Evolutionary conservation across 37 sponge, comb jelly and placozoan species (phyloP), one percentile per base, ranked within the genome.

Genomic region (Axinella damicornis): DNA sequence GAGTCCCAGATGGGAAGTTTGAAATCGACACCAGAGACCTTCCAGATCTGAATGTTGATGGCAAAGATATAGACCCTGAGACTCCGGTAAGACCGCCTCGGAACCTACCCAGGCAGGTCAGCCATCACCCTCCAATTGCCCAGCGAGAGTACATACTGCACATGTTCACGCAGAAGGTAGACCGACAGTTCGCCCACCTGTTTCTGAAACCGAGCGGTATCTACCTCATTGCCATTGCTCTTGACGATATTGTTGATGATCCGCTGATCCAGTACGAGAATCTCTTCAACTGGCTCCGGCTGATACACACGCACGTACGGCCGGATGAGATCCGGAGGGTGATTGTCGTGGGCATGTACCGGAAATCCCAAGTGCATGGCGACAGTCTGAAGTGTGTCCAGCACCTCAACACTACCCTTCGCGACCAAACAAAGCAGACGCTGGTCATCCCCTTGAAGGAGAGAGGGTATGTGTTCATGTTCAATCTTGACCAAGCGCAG

Each of bases 221-320:
- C 56, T 89, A 83, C 53, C 76, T 89, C 69, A 37, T 89, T 18
- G 73, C 59, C 0, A 35, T 78, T 17, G 76, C 73, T 19, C 83
- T 89, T 16, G 73, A 78, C 12, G 84, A 89, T 39, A 46, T 83
- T 24, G 22, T 72, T 16, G 78, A 36, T 1, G 77, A 89, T 66
- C 84, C 89, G 0, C 71, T 77, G 16, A 81, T 81, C 65, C 89
- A 89, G 79, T 83, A 80, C 65, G 89, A 89, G 66, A 89, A 89
- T 78, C 83, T 89, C 39, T 83, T 33, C 41, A 83, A 54, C 78
- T 89, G 84, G 84, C 22, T 89, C 37, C 41, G 77, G 19, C 62
- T 83, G 64, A 75, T 89, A 27, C 84, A 89, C 41, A 68, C 72
- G 55, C 69, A 78, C 39, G 79, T 83, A 0, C 33, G 24, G 13